Evolutionary conservation across 2,113 vertebrate genomes (phyloP).

Genomic region (Baryphthengus martii): DNA sequence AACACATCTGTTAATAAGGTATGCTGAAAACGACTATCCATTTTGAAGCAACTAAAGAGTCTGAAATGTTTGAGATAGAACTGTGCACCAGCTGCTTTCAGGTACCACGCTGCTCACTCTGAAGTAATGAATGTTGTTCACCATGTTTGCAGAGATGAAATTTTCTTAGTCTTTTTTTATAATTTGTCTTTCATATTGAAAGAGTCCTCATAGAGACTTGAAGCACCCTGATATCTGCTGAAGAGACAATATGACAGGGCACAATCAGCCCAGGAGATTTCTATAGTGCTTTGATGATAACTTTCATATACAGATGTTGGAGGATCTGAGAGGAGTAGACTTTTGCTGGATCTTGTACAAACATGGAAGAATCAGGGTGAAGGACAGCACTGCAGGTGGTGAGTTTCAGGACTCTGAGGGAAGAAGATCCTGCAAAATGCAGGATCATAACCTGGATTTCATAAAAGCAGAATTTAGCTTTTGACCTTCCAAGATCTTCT

Average conservation of each 20-base stretch:
- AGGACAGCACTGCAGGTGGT: background rate
- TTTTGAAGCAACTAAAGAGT: background rate
- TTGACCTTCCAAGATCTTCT: background rate
- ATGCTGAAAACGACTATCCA: background rate
- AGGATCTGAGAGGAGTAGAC: background rate
- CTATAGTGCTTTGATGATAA: background rate
- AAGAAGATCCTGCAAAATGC: background rate
- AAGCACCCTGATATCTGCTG: background rate
- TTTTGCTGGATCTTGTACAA: background rate
- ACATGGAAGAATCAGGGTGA: background rate
- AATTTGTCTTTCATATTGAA: background rate
- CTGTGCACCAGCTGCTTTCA: background rate
- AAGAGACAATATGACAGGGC: background rate
- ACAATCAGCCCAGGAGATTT: background rate
- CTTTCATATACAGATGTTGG: background rate
- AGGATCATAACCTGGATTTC: background rate
- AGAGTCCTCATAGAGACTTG: no score
- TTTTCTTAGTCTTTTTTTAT: background rate
- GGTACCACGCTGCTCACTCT: background rate
- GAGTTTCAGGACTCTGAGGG: background rate
- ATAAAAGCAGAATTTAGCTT: background rate
- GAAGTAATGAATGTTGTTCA: background rate
- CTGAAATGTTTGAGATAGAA: background rate
- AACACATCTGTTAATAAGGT: background rate
- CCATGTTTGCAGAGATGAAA: background rate